A percentile compares a stretch with the other conserved stretches of the same genome.
Evolutionary conservation across 2,797 vertebrate genomes (phyloP).

Genomic region (Todus mexicanus): DNA sequence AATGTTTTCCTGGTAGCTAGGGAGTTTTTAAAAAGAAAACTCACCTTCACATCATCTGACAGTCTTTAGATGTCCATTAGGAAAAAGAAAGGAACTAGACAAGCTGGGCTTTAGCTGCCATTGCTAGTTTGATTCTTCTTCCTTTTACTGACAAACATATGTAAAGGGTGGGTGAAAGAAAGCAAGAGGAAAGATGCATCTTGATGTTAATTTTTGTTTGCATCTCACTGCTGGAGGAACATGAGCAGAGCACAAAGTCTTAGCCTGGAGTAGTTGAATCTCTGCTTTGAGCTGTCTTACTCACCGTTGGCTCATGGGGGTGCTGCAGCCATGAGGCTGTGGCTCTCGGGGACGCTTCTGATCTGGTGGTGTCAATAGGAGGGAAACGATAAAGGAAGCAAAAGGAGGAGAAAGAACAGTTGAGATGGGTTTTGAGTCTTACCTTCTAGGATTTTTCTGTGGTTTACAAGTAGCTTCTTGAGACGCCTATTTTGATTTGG

Average conservation of each 20-base stretch:
- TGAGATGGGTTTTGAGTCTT: neutral
- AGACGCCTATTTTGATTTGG: neutral
- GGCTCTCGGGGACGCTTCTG: neutral
- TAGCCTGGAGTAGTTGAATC: too few relatives aligned
- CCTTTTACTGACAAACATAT: neutral
- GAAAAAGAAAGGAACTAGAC: neutral
- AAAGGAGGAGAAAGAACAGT: neutral
- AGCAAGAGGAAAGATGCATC: neutral
- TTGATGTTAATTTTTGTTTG: neutral
- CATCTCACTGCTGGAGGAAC: neutral
- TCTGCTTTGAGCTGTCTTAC: neutral
- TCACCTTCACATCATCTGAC: neutral
- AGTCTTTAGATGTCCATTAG: neutral
- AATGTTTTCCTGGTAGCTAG: neutral
- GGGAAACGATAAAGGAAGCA: neutral
- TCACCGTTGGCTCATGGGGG: neutral
- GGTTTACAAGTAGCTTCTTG: neutral
- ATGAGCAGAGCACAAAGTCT: rapidly evolving
- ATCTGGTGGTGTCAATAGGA: neutral
- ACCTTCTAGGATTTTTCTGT: neutral
- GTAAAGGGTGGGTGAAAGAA: neutral
- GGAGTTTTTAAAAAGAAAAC: neutral
- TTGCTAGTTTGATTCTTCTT: neutral
- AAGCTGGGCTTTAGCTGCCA: neutral
- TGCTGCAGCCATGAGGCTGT: neutral